phyloP scores from a whole-genome alignment of 2,113 vertebrate species.

The Clupea harengus region DNA sequence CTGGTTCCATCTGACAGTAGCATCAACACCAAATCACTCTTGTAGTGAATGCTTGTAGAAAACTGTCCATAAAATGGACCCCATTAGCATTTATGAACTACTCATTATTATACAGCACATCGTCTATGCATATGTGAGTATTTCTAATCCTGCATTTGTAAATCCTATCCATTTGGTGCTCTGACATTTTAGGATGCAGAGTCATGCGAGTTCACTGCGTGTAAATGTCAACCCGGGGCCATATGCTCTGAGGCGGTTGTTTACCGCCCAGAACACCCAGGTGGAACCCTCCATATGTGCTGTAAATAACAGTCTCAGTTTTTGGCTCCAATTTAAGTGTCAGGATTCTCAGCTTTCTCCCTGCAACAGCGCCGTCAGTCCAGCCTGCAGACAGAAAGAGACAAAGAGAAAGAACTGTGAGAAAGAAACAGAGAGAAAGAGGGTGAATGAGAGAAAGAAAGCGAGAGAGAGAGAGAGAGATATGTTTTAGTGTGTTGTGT shows the following conservation, averaged over 20 bases:
- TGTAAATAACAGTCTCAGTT: constrained; percentile 36
- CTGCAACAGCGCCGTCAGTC: neutral
- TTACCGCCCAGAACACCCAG: constrained; percentile 49
- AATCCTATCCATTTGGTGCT: constrained; percentile 27
- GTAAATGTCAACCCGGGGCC: constrained; percentile 61
- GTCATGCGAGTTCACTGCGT: constrained; percentile 55
- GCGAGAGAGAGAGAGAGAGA: neutral
- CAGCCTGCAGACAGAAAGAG: neutral
- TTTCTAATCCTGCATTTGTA: neutral
- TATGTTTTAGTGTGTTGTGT: neutral
- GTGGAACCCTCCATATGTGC: constrained; percentile 45
- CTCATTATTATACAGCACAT: neutral
- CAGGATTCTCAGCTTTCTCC: neutral
- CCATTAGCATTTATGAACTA: neutral
- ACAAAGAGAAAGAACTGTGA: neutral
- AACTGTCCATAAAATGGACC: neutral
- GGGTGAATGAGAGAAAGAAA: constrained; percentile 18
- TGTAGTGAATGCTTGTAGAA: neutral
- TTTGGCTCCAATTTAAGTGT: constrained; percentile 22
- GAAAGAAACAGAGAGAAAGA: neutral
- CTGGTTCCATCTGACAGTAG: neutral
- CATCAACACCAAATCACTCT: neutral
- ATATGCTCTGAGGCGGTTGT: constrained; percentile 46
- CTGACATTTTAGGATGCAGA: constrained; percentile 57
- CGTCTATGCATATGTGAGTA: neutral